These are phyloP conservation scores for Morpho deidamia DNA, from an alignment of 2,888 invertebrate genomes.

Conservation along the genomic window DNA sequence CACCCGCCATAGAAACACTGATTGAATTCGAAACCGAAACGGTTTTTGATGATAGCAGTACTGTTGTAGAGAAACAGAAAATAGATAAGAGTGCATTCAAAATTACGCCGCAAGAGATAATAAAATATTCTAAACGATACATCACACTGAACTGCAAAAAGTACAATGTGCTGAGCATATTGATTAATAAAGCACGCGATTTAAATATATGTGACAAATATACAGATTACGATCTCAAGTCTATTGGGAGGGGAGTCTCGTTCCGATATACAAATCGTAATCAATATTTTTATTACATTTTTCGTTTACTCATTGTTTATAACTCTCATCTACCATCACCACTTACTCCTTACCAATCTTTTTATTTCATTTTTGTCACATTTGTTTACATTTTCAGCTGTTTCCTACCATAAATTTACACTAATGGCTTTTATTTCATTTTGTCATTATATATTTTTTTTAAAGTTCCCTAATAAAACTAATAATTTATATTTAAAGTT, in stretches of 20 bases:
- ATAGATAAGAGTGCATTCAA: conserved; percentile 26
- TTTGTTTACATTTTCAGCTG: no score
- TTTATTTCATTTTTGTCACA: no score
- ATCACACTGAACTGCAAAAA: conserved; percentile 33
- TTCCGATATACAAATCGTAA: not conserved
- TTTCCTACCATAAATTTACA: no score
- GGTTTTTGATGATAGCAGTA: conserved; percentile 31
- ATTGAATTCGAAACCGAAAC: not conserved
- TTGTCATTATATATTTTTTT: no score
- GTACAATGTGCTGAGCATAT: conserved; percentile 41
- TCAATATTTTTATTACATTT: no score
- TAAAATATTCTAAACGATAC: conserved; percentile 40
- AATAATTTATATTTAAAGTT: no score
- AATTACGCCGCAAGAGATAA: conserved; percentile 40
- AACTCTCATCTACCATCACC: no score
- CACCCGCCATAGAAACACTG: not conserved
- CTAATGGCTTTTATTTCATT: no score
- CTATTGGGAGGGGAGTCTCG: conserved; percentile 42
- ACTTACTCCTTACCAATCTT: no score
- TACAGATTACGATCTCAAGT: conserved; percentile 40
- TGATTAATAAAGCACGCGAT: conserved; percentile 46
- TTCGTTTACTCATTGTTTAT: no score
- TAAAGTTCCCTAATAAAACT: no score
- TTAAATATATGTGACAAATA: conserved; percentile 43
- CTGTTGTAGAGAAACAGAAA: conserved; percentile 27